Conservation (phyloP, 30 jellyfish, hydroid and myxozoan species). For the Turritopsis dohrnii region DNA sequence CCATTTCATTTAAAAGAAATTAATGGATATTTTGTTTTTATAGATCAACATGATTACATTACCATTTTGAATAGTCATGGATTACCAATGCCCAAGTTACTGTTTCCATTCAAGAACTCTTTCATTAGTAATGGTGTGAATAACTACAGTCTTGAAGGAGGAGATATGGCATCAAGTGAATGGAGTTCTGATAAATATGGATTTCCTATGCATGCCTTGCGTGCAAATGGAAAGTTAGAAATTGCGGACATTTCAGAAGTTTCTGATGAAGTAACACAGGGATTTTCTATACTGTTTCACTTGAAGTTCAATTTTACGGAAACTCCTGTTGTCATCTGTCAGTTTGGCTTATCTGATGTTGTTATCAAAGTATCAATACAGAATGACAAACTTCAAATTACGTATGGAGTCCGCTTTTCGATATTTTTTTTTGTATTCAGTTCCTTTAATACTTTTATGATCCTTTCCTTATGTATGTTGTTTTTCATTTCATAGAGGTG, state of each 20-base stretch:
- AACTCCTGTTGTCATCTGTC: not conserved
- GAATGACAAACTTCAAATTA: not conserved
- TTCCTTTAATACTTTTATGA: not conserved
- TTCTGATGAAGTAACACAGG: not conserved
- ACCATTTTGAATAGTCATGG: not conserved
- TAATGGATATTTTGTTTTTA: not conserved
- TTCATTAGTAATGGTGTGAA: not conserved
- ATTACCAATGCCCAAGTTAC: constrained; percentile 15
- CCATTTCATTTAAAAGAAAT: not conserved
- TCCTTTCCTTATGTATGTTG: too few relatives aligned
- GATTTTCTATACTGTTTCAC: constrained; percentile 1
- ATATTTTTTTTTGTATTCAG: not conserved
- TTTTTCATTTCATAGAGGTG: not conserved
- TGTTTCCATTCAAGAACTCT: constrained; percentile 8
- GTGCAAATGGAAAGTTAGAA: not conserved
- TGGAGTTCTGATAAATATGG: not conserved
- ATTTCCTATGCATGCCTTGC: not conserved
- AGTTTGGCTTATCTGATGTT: not conserved
- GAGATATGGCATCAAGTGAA: not conserved
- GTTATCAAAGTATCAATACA: not conserved
- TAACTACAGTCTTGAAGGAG: constrained; percentile 7
- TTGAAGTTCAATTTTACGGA: not conserved
- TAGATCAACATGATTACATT: not conserved
- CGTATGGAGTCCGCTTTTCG: not conserved
- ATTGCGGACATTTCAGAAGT: constrained; percentile 1